Evolutionary conservation across 1,140 invertebrate species (phyloP).

Genomic region (Drosophila ambigua): DNA sequence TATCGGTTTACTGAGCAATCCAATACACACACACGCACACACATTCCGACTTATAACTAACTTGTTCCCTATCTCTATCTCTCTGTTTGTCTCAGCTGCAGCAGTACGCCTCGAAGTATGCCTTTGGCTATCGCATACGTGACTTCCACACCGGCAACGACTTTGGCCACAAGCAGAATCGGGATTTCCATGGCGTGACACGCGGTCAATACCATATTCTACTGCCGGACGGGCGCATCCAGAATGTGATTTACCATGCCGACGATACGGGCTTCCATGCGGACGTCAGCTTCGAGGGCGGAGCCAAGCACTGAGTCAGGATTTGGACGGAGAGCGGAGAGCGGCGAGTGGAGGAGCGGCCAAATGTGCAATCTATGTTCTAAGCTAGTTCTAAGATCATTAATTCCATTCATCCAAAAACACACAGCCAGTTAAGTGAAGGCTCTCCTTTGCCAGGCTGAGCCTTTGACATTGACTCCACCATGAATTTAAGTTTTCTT

Average conservation of each 20-base stretch:
- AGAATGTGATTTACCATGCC: slow-evolving; percentile 91
- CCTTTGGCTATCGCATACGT: slow-evolving; percentile 90
- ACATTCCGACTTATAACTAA: slow-evolving; percentile 33
- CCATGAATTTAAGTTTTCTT: no score
- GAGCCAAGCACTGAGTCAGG: slow-evolving; percentile 55
- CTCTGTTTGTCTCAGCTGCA: slow-evolving; percentile 84
- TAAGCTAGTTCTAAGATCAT: slow-evolving; percentile 29
- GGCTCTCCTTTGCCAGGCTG: slow-evolving; percentile 1
- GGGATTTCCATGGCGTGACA: slow-evolving; percentile 87
- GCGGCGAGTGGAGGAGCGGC: neutral
- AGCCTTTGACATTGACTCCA: slow-evolving; percentile 15
- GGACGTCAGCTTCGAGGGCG: slow-evolving; percentile 86
- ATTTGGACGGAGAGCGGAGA: no score
- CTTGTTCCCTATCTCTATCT: slow-evolving; percentile 6
- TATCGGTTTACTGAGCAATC: slow-evolving; percentile 54
- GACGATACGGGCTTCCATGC: slow-evolving; percentile 91
- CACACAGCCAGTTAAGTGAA: neutral
- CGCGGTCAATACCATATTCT: slow-evolving; percentile 90
- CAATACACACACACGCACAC: slow-evolving; percentile 15
- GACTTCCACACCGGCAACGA: slow-evolving; percentile 89
- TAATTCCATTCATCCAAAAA: neutral
- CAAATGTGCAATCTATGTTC: slow-evolving; percentile 47
- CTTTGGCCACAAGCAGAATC: slow-evolving; percentile 89
- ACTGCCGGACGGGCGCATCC: slow-evolving; percentile 90
- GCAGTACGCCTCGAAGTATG: slow-evolving; percentile 89